Evolutionary conservation across 2,888 invertebrate genomes (phyloP), one percentile per base, ranked within the genome.

Genomic region (Oscheius sp.): DNA sequence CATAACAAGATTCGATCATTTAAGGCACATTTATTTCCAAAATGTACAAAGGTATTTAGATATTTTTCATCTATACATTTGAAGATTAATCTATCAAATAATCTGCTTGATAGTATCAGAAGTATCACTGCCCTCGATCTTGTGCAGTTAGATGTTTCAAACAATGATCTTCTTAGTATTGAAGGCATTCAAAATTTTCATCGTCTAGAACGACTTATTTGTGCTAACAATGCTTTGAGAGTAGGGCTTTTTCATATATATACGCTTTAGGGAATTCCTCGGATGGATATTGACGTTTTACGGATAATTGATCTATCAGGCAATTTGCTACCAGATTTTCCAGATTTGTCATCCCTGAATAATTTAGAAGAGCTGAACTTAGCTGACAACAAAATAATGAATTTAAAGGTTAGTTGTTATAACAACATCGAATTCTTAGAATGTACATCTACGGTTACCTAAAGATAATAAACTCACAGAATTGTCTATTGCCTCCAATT

Each of bases 111-210:
- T 33, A 9, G 33, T 2, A 22, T 61, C 20, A 14, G 32, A 2
- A 32, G 32, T 33, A 30, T 61, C n/a, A n/a, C n/a, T n/a, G n/a
- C n/a, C n/a, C n/a, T n/a, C n/a, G n/a, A n/a, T 6, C 47, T 61
- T 17, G 26, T 17, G 17, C 26, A 33, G 20, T n/a, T 61, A 14
- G 20, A 30, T 45, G 30, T 28, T 6, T 47, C 45, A 17, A 20
- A 45, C 8, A 61, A 61, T 41, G 47, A 61, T 9, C 4, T 61
- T n/a, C 20, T 24, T n/a, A 47, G 17, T 9, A 14, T 61, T 44
- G 47, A 61, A 4, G 61, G 47, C 17, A 30, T 61, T 6, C 47
- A 32, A 12, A 26, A 61, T 2, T 61, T 61, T 9, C 61, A 33
- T 1, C 47, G 47, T 6, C 32, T 61, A 4, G 47, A 61, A 28